phyloP scores from a whole-genome alignment of 2,113 vertebrate genomes.

The Sorex araneus region DNA sequence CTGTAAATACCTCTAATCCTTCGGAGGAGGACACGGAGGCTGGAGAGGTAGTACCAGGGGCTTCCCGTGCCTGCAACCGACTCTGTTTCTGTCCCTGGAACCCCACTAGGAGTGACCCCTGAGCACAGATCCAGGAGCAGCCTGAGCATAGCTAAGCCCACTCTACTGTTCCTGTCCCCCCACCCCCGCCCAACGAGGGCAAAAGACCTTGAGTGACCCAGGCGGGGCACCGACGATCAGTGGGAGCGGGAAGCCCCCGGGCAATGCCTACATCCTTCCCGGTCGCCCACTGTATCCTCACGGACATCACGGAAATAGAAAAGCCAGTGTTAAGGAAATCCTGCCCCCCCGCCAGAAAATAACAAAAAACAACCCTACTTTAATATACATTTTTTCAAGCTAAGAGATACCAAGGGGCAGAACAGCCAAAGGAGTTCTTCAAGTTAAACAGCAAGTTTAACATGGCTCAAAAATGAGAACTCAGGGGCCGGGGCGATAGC shows the following conservation, averaged over 20 bases:
- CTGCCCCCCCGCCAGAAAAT: not conserved
- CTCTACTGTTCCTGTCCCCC: too few species aligned
- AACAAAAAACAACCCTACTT: not conserved
- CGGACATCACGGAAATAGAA: not conserved
- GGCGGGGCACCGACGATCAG: too few species aligned
- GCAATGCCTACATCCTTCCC: too few species aligned
- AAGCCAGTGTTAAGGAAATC: slow-evolving; percentile 18
- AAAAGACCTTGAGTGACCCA: too few species aligned
- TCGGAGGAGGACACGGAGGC: not conserved
- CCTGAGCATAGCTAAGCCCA: too few species aligned
- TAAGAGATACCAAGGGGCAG: slow-evolving; percentile 32
- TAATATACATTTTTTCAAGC: not conserved
- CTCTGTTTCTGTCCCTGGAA: too few species aligned
- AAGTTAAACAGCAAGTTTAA: slow-evolving; percentile 16
- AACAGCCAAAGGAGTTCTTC: not conserved
- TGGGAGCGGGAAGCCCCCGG: too few species aligned
- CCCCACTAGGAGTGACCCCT: too few species aligned
- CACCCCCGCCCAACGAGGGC: too few species aligned
- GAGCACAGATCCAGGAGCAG: too few species aligned
- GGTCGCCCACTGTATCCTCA: not conserved
- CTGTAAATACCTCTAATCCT: not conserved
- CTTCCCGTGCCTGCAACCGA: not conserved
- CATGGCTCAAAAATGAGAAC: slow-evolving; percentile 20
- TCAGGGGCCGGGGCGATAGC: not conserved
- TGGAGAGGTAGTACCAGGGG: too few species aligned